These are phyloP conservation scores for Drosophila greeni DNA, from an alignment of 2,888 invertebrate genomes.

Conservation along the genomic window DNA sequence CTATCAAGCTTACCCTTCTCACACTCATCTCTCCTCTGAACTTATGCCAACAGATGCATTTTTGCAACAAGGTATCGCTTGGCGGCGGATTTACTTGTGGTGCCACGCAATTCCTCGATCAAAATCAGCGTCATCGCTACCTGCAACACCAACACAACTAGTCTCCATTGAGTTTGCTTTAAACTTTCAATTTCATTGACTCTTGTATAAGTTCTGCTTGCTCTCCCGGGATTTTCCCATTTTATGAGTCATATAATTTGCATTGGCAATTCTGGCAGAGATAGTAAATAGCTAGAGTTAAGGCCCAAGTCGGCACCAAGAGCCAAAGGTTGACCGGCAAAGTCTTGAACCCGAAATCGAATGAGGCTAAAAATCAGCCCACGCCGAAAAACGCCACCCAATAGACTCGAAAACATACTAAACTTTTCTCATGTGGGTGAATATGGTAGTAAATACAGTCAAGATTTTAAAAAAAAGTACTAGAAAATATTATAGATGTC, in stretches of 20 bases:
- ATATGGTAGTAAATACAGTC: constrained; percentile 9
- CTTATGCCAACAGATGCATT: constrained; percentile 22
- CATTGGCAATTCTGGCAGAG: constrained; percentile 45
- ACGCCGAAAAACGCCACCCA: constrained; percentile 29
- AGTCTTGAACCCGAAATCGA: constrained; percentile 25
- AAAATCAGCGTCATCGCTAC: constrained; percentile 38
- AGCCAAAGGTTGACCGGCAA: constrained; percentile 23
- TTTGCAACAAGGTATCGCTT: constrained; percentile 19
- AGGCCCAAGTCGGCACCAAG: not conserved
- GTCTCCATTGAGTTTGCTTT: constrained; percentile 48
- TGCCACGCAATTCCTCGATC: constrained; percentile 29
- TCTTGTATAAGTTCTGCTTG: constrained; percentile 30
- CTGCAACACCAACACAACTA: constrained; percentile 25
- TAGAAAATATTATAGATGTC: not conserved
- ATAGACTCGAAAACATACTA: constrained; percentile 5
- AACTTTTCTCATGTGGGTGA: constrained; percentile 9
- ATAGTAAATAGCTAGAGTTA: constrained; percentile 29
- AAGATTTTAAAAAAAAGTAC: not conserved
- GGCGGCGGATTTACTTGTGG: constrained; percentile 15
- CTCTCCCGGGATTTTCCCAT: constrained; percentile 60
- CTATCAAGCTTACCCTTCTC: not conserved
- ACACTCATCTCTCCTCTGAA: not conserved
- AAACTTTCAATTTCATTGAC: constrained; percentile 68
- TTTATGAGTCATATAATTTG: constrained; percentile 61
- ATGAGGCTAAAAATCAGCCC: constrained; percentile 19